These are phyloP conservation scores for Puntigrus tetrazona DNA, from an alignment of 2,113 vertebrate species.

Conservation along the genomic window DNA sequence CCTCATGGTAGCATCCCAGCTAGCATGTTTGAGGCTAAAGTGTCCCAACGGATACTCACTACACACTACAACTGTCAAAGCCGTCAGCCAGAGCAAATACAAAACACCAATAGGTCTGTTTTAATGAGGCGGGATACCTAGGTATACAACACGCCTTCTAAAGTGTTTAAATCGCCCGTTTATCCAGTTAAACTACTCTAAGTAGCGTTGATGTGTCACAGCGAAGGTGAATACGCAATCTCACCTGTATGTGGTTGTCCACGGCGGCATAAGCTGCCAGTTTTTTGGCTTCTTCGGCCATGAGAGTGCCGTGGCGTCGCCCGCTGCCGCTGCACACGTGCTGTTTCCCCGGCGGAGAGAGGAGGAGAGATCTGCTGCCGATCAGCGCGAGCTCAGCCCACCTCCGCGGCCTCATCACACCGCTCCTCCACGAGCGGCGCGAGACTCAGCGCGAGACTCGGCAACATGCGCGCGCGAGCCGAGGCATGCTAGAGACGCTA, in stretches of 20 bases:
- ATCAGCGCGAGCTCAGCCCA: conserved; percentile 45
- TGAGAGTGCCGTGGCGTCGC: conserved; percentile 44
- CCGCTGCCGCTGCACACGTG: background rate
- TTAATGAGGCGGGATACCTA: background rate
- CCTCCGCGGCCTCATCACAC: conserved; percentile 61
- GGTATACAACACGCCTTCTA: background rate
- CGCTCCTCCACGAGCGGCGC: background rate
- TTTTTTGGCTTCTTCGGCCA: conserved; percentile 79
- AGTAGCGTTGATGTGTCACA: background rate
- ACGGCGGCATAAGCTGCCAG: conserved; percentile 74
- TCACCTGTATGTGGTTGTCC: conserved; percentile 76
- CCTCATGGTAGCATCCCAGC: background rate
- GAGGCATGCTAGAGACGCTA: background rate
- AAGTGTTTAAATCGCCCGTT: background rate
- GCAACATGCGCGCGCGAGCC: background rate
- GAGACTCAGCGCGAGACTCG: background rate
- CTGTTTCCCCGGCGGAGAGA: background rate
- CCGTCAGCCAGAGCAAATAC: background rate
- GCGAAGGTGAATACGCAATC: background rate
- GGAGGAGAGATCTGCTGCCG: conserved; percentile 29
- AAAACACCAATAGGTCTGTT: background rate
- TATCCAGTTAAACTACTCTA: background rate
- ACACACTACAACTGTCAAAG: background rate
- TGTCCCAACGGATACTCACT: background rate
- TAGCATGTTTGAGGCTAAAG: background rate